Percentiles rank a stretch among this genome's conserved stretches.
These are phyloP conservation scores for Germaria angustata DNA, from an alignment of 2,888 invertebrate species.

Conservation along the genomic window DNA sequence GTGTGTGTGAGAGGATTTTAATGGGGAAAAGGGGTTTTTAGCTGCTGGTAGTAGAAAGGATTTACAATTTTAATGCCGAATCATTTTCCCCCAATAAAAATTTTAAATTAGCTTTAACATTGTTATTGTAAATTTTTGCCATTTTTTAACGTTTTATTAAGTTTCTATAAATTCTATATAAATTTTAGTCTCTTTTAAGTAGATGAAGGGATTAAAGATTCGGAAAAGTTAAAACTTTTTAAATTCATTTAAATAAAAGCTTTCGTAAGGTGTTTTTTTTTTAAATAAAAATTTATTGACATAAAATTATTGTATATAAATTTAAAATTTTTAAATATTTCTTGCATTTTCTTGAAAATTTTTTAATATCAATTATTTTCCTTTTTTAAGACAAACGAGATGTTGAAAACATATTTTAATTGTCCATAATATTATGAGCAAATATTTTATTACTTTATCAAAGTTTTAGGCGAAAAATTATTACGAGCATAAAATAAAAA, in stretches of 20 bases:
- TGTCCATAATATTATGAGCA: neutral
- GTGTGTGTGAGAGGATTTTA: neutral
- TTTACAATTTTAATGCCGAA: neutral
- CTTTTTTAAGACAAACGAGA: neutral
- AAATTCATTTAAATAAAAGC: neutral
- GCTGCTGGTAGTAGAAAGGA: neutral
- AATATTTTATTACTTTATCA: neutral
- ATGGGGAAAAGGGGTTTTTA: neutral
- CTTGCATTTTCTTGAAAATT: too few relatives aligned
- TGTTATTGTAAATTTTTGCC: conserved; percentile 6
- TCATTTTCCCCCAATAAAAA: neutral
- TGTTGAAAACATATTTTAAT: conserved; percentile 6
- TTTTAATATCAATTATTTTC: neutral
- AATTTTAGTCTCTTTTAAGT: neutral
- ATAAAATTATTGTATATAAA: too few relatives aligned
- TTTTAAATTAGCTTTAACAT: neutral
- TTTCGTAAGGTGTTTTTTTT: neutral
- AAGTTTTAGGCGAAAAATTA: neutral
- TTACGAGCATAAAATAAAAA: neutral
- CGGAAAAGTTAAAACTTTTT: neutral
- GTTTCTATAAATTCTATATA: neutral
- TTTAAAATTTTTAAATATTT: too few relatives aligned
- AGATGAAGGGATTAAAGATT: neutral
- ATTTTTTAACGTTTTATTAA: neutral
- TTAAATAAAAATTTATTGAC: too few relatives aligned